Base-by-base conservation (phyloP, 1,140 invertebrate genomes). In the Bilobella aurantiaca region DNA sequence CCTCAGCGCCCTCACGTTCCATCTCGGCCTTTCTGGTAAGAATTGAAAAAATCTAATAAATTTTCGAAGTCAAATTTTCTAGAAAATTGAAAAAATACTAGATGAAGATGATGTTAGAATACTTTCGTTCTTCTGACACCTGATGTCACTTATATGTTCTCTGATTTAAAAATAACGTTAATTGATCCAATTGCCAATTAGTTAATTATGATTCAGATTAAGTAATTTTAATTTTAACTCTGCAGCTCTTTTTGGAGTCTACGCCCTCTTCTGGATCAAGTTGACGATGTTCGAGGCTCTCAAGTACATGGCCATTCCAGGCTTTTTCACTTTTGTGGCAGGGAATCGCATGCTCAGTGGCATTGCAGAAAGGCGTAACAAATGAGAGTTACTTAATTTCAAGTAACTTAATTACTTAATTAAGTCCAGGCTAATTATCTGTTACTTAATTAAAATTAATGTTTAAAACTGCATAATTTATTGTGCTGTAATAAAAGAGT, bases 1-100 rank as follows among this genome's bases (percentile, higher is more conserved):
- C 16, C 74, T 90, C 12, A 88, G 86, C 76, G 87, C 91, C 2
- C 74, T 96, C 60, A 81, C 87, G 46, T 98, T 98, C 80, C 94
- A 97, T 79, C 63, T 86, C 1, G 89, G 91, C 66, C 82, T 96
- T 47, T 83, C 81, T 75, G 83, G 86, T 87, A 78, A 79, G 47
- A 14, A 58, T 58, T 25, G 49, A 23, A 53, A 37, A 1, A 53
- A 49, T 58, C 57, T 34, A 27, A 37, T 46, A 53, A 32, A n/a
- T 1, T 58, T 30, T n/a, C n/a, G n/a, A n/a, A n/a, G n/a, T n/a
- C n/a, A n/a, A n/a, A n/a, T n/a, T n/a, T n/a, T n/a, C n/a, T n/a
- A n/a, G n/a, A n/a, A n/a, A n/a, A n/a, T n/a, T n/a, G n/a, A n/a
- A n/a, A n/a, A n/a, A n/a, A n/a, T n/a, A n/a, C n/a, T n/a, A n/a